Percentiles rank a stretch among this genome's conserved stretches.
These are phyloP conservation scores for Platypus cylindrus DNA, from an alignment of 2,888 invertebrate species.

Conservation along the genomic window DNA sequence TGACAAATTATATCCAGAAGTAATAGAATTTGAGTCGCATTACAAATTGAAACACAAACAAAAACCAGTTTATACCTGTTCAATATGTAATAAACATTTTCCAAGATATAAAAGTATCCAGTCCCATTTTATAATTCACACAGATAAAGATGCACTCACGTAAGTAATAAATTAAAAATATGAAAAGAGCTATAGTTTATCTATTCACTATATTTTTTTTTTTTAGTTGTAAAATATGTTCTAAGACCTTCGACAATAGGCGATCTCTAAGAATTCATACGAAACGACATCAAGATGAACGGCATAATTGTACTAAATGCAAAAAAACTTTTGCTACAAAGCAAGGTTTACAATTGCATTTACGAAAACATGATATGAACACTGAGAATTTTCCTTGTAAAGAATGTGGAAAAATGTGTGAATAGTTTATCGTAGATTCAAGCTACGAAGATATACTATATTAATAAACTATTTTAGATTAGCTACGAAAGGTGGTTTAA, in stretches of 20 bases:
- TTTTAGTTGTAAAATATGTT: constrained; percentile 42
- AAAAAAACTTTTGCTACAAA: constrained; percentile 36
- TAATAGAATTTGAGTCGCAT: constrained; percentile 42
- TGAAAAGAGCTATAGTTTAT: too few species aligned
- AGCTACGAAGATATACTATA: constrained; percentile 4
- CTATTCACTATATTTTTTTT: constrained; percentile 1
- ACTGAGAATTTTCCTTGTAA: constrained; percentile 34
- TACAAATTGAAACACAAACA: constrained; percentile 32
- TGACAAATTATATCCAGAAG: constrained; percentile 38
- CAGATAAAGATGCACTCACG: constrained; percentile 43
- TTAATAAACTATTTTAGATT: constrained; percentile 23
- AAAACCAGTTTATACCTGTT: constrained; percentile 44
- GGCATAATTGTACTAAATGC: constrained; percentile 35
- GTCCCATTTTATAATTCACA: constrained; percentile 45
- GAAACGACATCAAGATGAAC: constrained; percentile 38
- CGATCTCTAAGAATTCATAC: constrained; percentile 43
- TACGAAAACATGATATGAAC: constrained; percentile 35
- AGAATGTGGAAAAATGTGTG: constrained; percentile 35
- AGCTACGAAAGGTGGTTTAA: constrained; percentile 34
- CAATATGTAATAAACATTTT: constrained; percentile 42
- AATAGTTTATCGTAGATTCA: constrained; percentile 5
- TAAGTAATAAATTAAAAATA: constrained; percentile 25
- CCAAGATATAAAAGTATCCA: constrained; percentile 42
- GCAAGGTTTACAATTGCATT: constrained; percentile 38
- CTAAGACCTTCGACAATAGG: constrained; percentile 40